phyloP scores from a whole-genome alignment of 2,113 vertebrate genomes.

The Zosterops borbonicus region DNA sequence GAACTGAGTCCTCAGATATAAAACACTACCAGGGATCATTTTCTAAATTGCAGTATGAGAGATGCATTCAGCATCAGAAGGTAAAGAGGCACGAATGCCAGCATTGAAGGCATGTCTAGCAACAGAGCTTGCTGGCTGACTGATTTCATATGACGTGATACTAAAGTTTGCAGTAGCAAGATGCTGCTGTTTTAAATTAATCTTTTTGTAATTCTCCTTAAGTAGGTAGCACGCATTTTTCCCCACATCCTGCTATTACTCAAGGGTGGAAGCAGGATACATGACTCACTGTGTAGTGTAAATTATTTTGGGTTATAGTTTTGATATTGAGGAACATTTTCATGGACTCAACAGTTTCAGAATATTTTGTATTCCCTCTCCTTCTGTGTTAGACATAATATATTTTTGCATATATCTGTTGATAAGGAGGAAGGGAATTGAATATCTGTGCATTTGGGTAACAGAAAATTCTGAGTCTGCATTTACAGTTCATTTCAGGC shows the following conservation, averaged over 20 bases:
- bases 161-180: neutral
- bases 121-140: neutral
- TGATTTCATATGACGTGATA: neutral
- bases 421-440: neutral
- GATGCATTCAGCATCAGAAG: neutral
- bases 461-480: neutral
- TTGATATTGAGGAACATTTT: neutral
- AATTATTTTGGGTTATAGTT: neutral
- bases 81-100: neutral
- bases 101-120: neutral
- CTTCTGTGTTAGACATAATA: neutral
- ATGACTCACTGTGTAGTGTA: neutral
- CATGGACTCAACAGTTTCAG: neutral
- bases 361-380: neutral
- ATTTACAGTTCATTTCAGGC: neutral
- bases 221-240: neutral
- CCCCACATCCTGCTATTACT: neutral
- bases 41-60: conserved; percentile 21
- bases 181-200: neutral
- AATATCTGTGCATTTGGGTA: neutral
- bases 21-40: neutral
- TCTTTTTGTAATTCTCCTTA: neutral
- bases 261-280: neutral
- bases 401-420: neutral
- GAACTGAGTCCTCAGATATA: neutral